Evolutionary conservation across 2,888 invertebrate genomes (phyloP).

Genomic region (Cylloceria caligata): DNA sequence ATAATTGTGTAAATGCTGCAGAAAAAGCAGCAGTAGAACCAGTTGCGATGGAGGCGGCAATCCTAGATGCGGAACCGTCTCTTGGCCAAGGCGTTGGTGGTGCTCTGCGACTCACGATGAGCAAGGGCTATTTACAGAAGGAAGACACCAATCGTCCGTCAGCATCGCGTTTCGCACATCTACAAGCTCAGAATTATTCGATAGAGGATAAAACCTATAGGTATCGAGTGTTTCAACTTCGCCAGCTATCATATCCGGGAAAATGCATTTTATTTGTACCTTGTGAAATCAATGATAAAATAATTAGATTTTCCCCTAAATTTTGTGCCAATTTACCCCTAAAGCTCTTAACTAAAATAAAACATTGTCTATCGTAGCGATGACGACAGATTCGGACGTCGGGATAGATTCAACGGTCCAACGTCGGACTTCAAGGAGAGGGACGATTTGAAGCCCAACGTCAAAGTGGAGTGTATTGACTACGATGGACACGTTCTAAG

Average conservation of each 20-base stretch:
- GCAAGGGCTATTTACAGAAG: conserved; percentile 97
- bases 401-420: conserved; percentile 93
- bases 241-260: too few species aligned
- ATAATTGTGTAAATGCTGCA: conserved; percentile 52
- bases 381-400: conserved; percentile 91
- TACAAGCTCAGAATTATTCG: conserved; percentile 92
- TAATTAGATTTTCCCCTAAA: too few species aligned
- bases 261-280: too few species aligned
- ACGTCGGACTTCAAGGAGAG: conserved; percentile 97
- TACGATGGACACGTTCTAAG: conserved; percentile 92
- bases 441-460: conserved; percentile 95
- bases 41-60: conserved; percentile 87
- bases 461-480: conserved; percentile 92
- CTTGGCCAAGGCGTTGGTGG: conserved; percentile 96
- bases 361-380: conserved; percentile 85
- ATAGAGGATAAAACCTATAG: conserved; percentile 92
- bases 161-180: conserved; percentile 90
- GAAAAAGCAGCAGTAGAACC: conserved; percentile 84
- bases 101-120: conserved; percentile 95
- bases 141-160: conserved; percentile 91
- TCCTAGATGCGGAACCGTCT: conserved; percentile 96
- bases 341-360: not conserved
- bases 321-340: too few species aligned
- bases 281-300: too few species aligned
- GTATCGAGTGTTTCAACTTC: conserved; percentile 79